phyloP scores from a whole-genome alignment of 2,797 vertebrate genomes.

The Sciurus carolinensis region DNA sequence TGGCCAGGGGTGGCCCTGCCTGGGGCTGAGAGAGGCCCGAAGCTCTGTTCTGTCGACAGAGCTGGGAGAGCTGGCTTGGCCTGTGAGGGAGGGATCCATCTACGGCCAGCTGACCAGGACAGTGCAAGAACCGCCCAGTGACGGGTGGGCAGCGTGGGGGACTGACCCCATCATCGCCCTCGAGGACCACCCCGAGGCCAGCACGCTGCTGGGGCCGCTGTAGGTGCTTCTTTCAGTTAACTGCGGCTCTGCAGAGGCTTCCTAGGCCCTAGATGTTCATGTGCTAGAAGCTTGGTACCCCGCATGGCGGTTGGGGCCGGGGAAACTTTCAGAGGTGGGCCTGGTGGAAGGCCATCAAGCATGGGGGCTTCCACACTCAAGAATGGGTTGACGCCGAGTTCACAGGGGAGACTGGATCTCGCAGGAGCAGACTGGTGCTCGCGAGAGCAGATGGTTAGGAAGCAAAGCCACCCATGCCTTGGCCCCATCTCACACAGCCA shows the following conservation, averaged over 20 bases:
- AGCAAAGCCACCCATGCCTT: not conserved
- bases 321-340: not conserved
- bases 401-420: too few relatives aligned
- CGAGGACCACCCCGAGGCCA: not conserved
- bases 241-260: not conserved
- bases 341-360: not conserved
- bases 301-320: not conserved
- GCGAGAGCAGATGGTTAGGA: not conserved
- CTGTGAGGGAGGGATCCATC: not conserved
- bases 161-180: too few relatives aligned
- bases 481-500: not conserved
- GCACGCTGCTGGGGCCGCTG: fast-evolving
- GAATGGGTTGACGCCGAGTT: too few relatives aligned
- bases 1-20: not conserved
- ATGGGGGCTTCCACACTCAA: too few relatives aligned
- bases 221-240: not conserved
- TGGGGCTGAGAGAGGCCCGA: not conserved
- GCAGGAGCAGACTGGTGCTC: not conserved
- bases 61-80: not conserved
- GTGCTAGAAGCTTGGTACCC: not conserved
- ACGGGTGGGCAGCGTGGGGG: not conserved
- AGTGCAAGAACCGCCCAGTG: not conserved
- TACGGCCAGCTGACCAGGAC: not conserved
- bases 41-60: not conserved
- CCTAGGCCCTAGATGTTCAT: too few relatives aligned